phyloP scores from a whole-genome alignment of 1,140 invertebrate species.

The Patella vulgata region DNA sequence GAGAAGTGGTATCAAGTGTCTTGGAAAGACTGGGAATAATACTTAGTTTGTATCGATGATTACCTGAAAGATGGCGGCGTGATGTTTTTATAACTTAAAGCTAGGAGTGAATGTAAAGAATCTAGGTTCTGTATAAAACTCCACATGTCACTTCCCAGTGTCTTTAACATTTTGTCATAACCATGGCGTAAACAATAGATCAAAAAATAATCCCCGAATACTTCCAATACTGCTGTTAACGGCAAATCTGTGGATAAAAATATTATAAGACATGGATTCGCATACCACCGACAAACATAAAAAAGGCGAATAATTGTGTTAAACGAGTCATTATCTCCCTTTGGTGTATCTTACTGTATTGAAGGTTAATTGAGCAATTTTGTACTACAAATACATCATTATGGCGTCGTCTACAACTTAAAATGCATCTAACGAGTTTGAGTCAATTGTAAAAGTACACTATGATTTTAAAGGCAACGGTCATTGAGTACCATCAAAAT shows the following conservation, averaged over 20 bases:
- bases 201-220: conserved; percentile 65
- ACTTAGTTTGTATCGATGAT: too few species aligned
- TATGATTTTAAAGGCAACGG: too few species aligned
- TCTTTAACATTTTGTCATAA: conserved; percentile 64
- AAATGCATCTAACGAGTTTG: too few species aligned
- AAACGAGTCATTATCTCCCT: not conserved
- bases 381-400: too few species aligned
- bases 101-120: conserved; percentile 60
- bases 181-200: conserved; percentile 59
- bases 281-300: too few species aligned
- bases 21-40: too few species aligned
- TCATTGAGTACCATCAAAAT: too few species aligned
- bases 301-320: not conserved
- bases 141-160: conserved; percentile 57
- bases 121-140: conserved; percentile 65
- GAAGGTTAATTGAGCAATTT: not conserved
- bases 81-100: conserved; percentile 59
- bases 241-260: conserved; percentile 42
- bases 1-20: too few species aligned
- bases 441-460: too few species aligned
- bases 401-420: too few species aligned
- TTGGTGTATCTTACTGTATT: not conserved
- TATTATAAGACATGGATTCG: not conserved
- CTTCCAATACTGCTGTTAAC: conserved; percentile 52
- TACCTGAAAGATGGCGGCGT: conserved; percentile 64